Conservation (phyloP, 2,797 vertebrate species). For the Falco concolor region DNA sequence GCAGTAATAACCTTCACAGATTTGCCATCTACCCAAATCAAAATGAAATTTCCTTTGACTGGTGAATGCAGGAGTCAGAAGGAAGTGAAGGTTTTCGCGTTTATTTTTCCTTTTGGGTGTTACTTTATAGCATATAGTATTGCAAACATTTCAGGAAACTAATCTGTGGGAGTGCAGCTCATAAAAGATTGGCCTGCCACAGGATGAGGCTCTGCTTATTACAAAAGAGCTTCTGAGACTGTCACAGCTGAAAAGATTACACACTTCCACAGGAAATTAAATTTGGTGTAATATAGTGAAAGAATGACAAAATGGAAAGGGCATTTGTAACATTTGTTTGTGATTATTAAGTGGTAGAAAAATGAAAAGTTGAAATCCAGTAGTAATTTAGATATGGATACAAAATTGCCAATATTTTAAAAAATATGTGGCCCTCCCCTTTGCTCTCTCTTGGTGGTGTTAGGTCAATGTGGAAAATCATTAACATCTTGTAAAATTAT, state of each 20-base stretch:
- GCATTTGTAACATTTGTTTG: background rate
- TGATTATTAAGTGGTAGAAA: conserved; percentile 21
- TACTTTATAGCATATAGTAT: background rate
- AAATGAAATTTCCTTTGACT: conserved; percentile 11
- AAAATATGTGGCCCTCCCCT: background rate
- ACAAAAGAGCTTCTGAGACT: conserved; percentile 32
- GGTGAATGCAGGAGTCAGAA: background rate
- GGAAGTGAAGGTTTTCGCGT: background rate
- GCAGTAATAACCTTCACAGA: background rate
- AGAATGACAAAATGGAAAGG: conserved; percentile 35
- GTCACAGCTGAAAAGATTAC: conserved; percentile 34
- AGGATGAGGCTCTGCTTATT: conserved; percentile 22
- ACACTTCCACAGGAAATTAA: conserved; percentile 59
- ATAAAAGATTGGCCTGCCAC: conserved; percentile 11
- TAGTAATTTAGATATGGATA: conserved; percentile 13
- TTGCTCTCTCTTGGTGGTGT: background rate
- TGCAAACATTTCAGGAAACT: conserved; percentile 34
- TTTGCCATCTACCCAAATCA: conserved; percentile 1
- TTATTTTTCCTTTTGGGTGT: conserved; percentile 2
- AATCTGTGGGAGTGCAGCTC: conserved; percentile 25
- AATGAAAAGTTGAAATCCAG: conserved; percentile 10
- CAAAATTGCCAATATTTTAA: background rate
- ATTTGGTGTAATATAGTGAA: conserved; percentile 39
- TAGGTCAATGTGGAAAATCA: background rate
- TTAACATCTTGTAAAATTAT: background rate